phyloP scores from a whole-genome alignment of 2,888 invertebrate species.

The Pogonocherus hispidulus region DNA sequence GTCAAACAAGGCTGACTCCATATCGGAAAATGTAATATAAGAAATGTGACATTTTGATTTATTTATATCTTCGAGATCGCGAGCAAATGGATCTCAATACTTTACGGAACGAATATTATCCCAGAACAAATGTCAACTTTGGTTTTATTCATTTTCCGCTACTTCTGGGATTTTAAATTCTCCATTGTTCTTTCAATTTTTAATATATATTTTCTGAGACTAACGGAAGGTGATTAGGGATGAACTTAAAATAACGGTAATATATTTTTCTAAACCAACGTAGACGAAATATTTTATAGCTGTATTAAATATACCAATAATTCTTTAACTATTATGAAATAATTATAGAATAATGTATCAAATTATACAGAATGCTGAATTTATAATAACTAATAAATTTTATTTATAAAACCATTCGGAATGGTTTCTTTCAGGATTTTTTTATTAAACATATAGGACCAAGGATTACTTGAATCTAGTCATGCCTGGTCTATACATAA shows the following conservation, averaged over 20 bases:
- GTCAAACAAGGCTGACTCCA: constrained; percentile 61
- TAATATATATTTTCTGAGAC: constrained; percentile 6
- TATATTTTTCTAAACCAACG: too few species aligned
- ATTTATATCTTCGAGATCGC: constrained; percentile 59
- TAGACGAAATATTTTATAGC: too few species aligned
- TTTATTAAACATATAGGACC: too few species aligned
- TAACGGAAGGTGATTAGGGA: constrained; percentile 17
- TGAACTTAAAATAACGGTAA: constrained; percentile 13
- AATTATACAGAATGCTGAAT: too few species aligned
- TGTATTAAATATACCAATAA: too few species aligned
- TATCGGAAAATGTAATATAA: constrained; percentile 64
- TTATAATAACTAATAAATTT: too few species aligned
- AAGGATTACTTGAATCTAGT: too few species aligned
- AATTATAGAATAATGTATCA: too few species aligned
- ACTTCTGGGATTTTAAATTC: constrained; percentile 35
- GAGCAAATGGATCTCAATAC: constrained; percentile 57
- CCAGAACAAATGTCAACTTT: constrained; percentile 53
- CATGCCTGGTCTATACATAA: too few species aligned
- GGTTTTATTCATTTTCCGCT: constrained; percentile 47
- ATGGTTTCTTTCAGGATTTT: too few species aligned
- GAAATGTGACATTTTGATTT: constrained; percentile 65
- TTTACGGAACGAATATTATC: constrained; percentile 46
- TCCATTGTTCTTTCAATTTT: constrained; percentile 27
- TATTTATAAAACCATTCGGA: too few species aligned
- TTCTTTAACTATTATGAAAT: too few species aligned